Evolutionary conservation across 2,113 vertebrate genomes (phyloP), one percentile per base, ranked within the genome.

Genomic region (Zosterops borbonicus): DNA sequence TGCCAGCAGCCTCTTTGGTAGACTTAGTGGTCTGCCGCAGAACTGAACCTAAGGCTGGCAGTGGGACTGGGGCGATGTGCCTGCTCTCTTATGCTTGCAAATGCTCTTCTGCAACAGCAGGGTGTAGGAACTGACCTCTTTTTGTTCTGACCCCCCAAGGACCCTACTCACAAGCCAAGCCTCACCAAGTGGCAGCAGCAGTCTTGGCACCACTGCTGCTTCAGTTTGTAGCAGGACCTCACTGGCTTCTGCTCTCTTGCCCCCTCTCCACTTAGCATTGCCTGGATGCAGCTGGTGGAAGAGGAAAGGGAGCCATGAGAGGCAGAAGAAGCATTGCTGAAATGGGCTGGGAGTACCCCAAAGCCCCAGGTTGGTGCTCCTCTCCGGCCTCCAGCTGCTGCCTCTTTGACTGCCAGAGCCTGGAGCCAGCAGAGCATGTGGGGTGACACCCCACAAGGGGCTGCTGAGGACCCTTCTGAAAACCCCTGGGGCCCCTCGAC

Each of bases 401-500:
- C 15, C 13, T 47, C 22, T 87, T 31, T 9, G 5, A 29, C 14
- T 1, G 1, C 15, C 37, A 42, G 22, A 70, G 65, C 31, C 42
- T 4, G 8, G 39, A 68, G 49, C 15, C 2, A 3, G 20, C 4
- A 28, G 10, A 55, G 7, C 6, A 29, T 1, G 0, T 24, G 35
- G 12, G 75, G 9, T 0, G 3, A 88, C 44, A 29, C 49, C 29
- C 39, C 39, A 39, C 39, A 37, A 1, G 3, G 8, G 50, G 23
- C 22, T 35, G 41, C 39, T 4, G 3, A 58, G 33, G 42, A 44
- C 16, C n/a, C 22, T 46, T 69, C 55, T 0, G 1, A 79, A 87
- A 37, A 8, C 1, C 27, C 1, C 6, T 9, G 3, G n/a, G 25
- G 22, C 82, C 17, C 14, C 42, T 53, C 0, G 0, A 6, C 16